A percentile compares a stretch with the other conserved stretches of the same genome.
Conservation (phyloP, 2,797 vertebrate genomes). For the Pterois miles region DNA sequence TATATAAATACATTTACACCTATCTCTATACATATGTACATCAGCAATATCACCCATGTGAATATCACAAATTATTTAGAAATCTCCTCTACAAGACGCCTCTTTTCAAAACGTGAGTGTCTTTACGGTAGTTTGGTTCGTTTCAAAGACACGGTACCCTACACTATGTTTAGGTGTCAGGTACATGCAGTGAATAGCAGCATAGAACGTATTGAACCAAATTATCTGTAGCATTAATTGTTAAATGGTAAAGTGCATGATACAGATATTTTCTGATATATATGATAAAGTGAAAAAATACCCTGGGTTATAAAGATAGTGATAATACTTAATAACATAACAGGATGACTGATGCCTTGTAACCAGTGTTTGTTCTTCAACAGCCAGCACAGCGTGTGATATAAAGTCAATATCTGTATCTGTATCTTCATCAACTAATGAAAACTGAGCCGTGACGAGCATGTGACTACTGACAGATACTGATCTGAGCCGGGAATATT, state of each 20-base stretch:
- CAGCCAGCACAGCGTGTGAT: neutral
- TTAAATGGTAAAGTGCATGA: constrained; percentile 53
- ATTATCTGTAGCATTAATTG: constrained; percentile 22
- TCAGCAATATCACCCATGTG: constrained; percentile 78
- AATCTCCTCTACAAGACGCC: constrained; percentile 60
- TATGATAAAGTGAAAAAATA: constrained; percentile 11
- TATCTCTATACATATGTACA: constrained; percentile 83
- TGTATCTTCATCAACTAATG: neutral
- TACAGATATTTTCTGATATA: constrained; percentile 32
- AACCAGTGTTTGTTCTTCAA: neutral
- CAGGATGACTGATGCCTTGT: neutral
- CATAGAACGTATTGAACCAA: constrained; percentile 45
- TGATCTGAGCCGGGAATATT: neutral
- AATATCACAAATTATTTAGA: constrained; percentile 80
- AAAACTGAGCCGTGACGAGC: neutral
- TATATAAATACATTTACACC: constrained; percentile 82
- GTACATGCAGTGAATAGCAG: constrained; percentile 55
- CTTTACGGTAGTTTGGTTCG: constrained; percentile 55
- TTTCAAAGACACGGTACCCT: constrained; percentile 45
- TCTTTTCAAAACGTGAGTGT: constrained; percentile 45
- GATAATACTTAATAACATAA: neutral
- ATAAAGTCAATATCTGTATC: neutral
- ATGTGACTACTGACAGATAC: neutral
- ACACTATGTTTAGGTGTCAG: constrained; percentile 18
- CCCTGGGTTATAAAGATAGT: neutral